Evolutionary conservation across 35 echinoderm and acorn worm genomes (phyloP), one percentile per base, ranked within the genome.

Genomic region (Holothuria glaberrima): DNA sequence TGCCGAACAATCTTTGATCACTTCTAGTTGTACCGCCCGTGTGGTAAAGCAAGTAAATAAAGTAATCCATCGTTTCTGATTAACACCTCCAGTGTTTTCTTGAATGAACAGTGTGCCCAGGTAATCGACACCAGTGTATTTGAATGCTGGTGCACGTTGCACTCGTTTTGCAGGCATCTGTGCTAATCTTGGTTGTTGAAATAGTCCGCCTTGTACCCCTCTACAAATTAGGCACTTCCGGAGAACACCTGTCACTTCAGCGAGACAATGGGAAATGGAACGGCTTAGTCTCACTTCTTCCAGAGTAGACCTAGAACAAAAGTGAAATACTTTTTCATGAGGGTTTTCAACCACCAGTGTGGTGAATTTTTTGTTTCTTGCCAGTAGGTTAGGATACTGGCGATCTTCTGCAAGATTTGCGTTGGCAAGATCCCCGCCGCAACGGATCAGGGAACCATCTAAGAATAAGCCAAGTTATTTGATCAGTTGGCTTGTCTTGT

Each of bases 401-500:
- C 12, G 1, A 19, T 38, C 48, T 38, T 50, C 75, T 25, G 3
- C 44, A 9, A 79, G 75, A 19, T 38, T 38, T 54, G 75, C 33
- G 34, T 79, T 79, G 17, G 12, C 3, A 30, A 79, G 25, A n/a
- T n/a, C n/a, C 33, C 75, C 9, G 18, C 75, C 75, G 25, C 75
- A 41, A 54, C 31, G 75, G 33, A 79, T 54, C 24, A 79, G 9
- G 16, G 30, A 12, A 30, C 25, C 33, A 54, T 79, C 75, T 33
- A 79, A 35, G 44, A 79, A 79, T 22, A 79, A 16, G 24, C 44
- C 48, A 38, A 79, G 20, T 54, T n/a, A n/a, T n/a, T n/a, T n/a
- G n/a, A n/a, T n/a, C n/a, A n/a, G n/a, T n/a, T n/a, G n/a, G n/a
- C n/a, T n/a, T n/a, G n/a, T n/a, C n/a, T n/a, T n/a, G n/a, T n/a